phyloP scores from a whole-genome alignment of 1,140 invertebrate genomes.

The Drosophila serrata region DNA sequence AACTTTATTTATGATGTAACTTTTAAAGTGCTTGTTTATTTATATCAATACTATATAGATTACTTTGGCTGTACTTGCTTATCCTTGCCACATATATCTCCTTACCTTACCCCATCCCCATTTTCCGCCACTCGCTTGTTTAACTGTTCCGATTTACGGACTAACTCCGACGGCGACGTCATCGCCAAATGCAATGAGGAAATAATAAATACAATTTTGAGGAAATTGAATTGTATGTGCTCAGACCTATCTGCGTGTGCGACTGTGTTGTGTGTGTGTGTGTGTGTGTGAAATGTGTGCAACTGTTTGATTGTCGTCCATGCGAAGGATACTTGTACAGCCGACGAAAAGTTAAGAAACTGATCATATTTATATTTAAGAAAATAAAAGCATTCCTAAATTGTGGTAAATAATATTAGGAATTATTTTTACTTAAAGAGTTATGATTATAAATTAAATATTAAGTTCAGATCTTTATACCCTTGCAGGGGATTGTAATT shows the following conservation, averaged over 20 bases:
- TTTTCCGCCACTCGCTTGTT: slow-evolving; percentile 25
- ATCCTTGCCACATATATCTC: slow-evolving; percentile 5
- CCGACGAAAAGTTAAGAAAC: slow-evolving; percentile 33
- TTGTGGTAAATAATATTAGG: background rate
- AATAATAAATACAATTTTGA: slow-evolving; percentile 84
- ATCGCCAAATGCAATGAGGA: slow-evolving; percentile 77
- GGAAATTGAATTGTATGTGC: slow-evolving; percentile 83
- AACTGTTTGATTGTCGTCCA: slow-evolving; percentile 42
- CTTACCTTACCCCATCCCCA: background rate
- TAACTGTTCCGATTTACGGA: slow-evolving; percentile 81
- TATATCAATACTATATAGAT: background rate
- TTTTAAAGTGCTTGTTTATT: background rate
- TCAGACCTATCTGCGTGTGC: slow-evolving; percentile 44
- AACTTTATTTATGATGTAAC: too few species aligned
- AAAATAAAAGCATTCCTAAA: background rate
- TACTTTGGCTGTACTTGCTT: slow-evolving; percentile 22
- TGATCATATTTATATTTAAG: too few species aligned
- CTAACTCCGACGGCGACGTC: slow-evolving; percentile 57
- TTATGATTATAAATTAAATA: background rate
- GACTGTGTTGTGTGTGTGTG: slow-evolving; percentile 13
- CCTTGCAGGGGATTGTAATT: too few species aligned
- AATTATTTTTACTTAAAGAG: background rate
- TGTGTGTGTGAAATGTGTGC: slow-evolving; percentile 16
- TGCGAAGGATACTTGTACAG: slow-evolving; percentile 31
- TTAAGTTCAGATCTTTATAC: too few species aligned